phyloP scores from a whole-genome alignment of 2,797 vertebrate genomes.

The Tapera naevia region DNA sequence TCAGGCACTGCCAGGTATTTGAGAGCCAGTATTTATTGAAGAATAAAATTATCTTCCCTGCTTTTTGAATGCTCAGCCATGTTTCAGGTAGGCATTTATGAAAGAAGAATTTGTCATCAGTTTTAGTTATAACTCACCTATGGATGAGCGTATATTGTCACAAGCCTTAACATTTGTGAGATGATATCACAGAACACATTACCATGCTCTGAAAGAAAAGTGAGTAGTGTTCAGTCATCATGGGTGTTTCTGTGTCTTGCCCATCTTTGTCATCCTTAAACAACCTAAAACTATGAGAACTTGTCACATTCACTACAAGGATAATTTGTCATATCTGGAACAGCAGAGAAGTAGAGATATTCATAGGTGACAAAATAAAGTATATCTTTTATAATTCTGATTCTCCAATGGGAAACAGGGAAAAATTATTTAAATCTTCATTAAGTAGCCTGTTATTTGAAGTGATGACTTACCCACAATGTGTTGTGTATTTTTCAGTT shows the following conservation, averaged over 20 bases:
- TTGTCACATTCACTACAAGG: not conserved
- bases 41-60: not conserved
- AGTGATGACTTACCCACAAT: not conserved
- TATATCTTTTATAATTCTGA: not conserved
- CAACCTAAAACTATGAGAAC: not conserved
- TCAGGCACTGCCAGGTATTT: not conserved
- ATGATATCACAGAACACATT: not conserved
- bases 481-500: not conserved
- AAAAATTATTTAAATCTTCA: not conserved
- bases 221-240: not conserved
- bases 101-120: conserved; percentile 6
- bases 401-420: not conserved
- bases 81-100: not conserved
- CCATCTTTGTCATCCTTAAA: not conserved
- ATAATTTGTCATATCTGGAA: not conserved
- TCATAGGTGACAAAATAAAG: not conserved
- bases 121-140: not conserved
- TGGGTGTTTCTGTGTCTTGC: not conserved
- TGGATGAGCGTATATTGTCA: not conserved
- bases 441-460: not conserved
- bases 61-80: not conserved
- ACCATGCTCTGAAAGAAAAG: not conserved
- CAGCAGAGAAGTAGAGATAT: not conserved
- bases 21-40: not conserved
- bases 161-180: not conserved